Evolutionary conservation across 2,888 invertebrate species (phyloP), one percentile per base, ranked within the genome.

Genomic region (Epicampocera succincta): DNA sequence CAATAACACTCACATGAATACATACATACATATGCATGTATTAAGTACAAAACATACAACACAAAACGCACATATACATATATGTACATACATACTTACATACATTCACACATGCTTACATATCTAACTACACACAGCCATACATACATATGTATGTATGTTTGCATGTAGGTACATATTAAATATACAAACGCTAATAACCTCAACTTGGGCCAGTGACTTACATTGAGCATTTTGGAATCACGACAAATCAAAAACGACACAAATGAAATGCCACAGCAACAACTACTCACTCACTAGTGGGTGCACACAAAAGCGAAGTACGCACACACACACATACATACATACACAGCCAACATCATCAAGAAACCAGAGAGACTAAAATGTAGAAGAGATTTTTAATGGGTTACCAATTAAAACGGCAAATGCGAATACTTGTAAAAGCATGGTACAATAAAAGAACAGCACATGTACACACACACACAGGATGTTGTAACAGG

Each of bases 171-270:
- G n/a, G n/a, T n/a, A n/a, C n/a, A 61, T 50, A 8, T 19, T 21
- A 73, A 21, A 60, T 60, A 60, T 38, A 46, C 33, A 40, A 72
- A 73, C 73, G 46, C 65, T 77, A 77, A 81, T 66, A 82, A 78
- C 82, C 82, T 78, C 71, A 73, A 76, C 74, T 78, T 82, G 82
- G 78, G 78, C 82, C 82, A 82, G 71, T 82, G 78, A 82, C 82
- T 82, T 82, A 73, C 72, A 79, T 80, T 75, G 63, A 69, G 63
- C 15, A 58, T 63, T 21, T 69, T 73, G 12, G 17, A 69, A 60
- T 40, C n/a, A 69, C 42, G 69, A 13, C 40, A 66, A 33, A 66
- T 17, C 54, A 17, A 66, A 74, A 74, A 58, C 25, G 42, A 71
- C 65, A 58, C 19, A 46, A 42, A 29, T 29, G 9, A 52, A 50